phyloP scores from a whole-genome alignment of 2,888 invertebrate genomes.

The Rambutsinella grinnellia region DNA sequence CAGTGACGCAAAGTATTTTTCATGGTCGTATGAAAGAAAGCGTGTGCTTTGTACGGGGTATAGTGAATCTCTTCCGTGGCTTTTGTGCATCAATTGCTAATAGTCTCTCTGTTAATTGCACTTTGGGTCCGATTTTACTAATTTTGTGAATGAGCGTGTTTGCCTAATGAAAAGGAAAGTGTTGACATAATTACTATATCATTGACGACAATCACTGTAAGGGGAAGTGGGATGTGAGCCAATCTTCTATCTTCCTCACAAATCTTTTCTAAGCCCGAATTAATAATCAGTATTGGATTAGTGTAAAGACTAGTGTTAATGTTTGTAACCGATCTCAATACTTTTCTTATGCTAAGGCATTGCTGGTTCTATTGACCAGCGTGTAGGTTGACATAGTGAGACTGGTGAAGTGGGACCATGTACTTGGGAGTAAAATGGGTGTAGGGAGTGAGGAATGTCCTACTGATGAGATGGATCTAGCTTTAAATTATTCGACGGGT shows the following conservation, averaged over 20 bases:
- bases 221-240: too few relatives aligned
- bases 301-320: neutral
- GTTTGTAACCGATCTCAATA: slow-evolving; percentile 1
- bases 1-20: too few relatives aligned
- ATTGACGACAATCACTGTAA: too few relatives aligned
- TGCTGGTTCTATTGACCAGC: too few relatives aligned
- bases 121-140: too few relatives aligned
- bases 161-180: too few relatives aligned
- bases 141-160: too few relatives aligned
- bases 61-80: neutral
- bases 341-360: neutral
- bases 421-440: slow-evolving; percentile 30
- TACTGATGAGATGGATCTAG: slow-evolving; percentile 34
- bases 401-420: neutral
- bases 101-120: neutral
- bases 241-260: too few relatives aligned
- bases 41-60: too few relatives aligned
- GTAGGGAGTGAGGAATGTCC: slow-evolving; percentile 32
- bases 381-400: too few relatives aligned
- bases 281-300: slow-evolving; percentile 30
- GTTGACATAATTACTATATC: too few relatives aligned
- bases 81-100: neutral
- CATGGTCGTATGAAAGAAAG: too few relatives aligned
- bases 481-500: slow-evolving; percentile 41
- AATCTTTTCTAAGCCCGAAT: slow-evolving; percentile 8